Base-by-base conservation (phyloP, 35 echinoderm and acorn worm species). In the Strongylocentrotus purpuratus region DNA sequence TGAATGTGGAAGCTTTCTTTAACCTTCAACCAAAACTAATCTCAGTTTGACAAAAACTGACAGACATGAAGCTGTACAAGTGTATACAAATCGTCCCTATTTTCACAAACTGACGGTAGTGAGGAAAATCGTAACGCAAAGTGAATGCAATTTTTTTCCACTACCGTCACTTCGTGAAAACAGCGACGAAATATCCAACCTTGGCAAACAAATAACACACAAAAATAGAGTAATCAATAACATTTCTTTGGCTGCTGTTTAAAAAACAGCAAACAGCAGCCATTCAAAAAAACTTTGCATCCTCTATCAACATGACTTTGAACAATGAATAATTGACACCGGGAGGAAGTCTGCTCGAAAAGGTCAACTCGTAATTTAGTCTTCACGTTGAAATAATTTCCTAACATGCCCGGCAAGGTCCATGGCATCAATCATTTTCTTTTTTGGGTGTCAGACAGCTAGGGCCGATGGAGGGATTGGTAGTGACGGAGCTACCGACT, bases 351-450 rank as follows among this genome's bases (percentile, higher is more conserved):
- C 61, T 25, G 25, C 25, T 28, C 22, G 20, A 4, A 55, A n/a
- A 78, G 65, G 65, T 78, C 65, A 78, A 78, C 65, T 78, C 65
- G 22, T 78, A 78, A 78, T 78, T 78, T 78, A 55, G 65, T 78
- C 65, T 78, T 55, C 50, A 55, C 22, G 20, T 78, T 78, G 65
- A 78, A 78, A 78, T 22, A 78, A 25, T 78, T 78, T 78, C 20
- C 65, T 28, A n/a, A 78, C 65, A 78, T 78, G 65, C 22, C 28
- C 28, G 25, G 7, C 65, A 78, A 78, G 28, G 65, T 28, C 65
- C 65, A 78, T 28, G 65, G 65, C 65, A 78, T 78, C 65, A 78
- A 78, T 78, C 65, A 78, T 71, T n/a, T 28, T 55, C 35, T 41
- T 41, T 59, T 59, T 59, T 59, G 52, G 11, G 52, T 78, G 65